Base-by-base conservation (phyloP, 2,797 vertebrate genomes). In the Pelobates cultripes region DNA sequence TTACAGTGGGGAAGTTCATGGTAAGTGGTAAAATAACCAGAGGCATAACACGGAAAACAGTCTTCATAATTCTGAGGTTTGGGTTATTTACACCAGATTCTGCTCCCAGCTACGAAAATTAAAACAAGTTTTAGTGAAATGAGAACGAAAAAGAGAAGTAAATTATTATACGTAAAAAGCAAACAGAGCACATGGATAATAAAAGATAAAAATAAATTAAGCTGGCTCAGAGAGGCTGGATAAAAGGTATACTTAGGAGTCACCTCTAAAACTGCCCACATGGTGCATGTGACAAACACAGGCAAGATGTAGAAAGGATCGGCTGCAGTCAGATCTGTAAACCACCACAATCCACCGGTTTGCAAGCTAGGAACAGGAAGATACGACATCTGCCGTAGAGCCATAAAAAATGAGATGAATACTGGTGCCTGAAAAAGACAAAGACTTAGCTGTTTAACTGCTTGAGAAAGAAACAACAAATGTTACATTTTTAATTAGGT, bases 381-480 rank as follows among this genome's bases (percentile, higher is more conserved):
- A 41, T 95, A 92, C 0, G 96, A 89, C 96, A 98, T 97, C 87
- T 96, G 94, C 83, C 96, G 93, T 88, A 98, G 89, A 0, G 94
- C 95, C 28, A 97, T 90, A 92, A 97, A 98, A 92, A 97, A 97
- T 0, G 96, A 98, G 87, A 98, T 85, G 84, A 97, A 98, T 85
- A 97, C 43, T 0, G 97, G 97, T 0, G 94, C 89, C 96, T 97
- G 85, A 0, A 84, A 7, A 74, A 84, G 14, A 77, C 17, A 79
- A 41, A 60, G 12, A 69, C 9, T 51, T 51, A 51, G 47, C 47
- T 51, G 47, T 51, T 51, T 51, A 51, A 51, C 28, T 28, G 28
- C 28, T 28, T 28, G 28, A 28, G 28, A 28, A 2, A 28, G 28
- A 28, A 28, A 28, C 28, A 28, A 28, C 28, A 28, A 28, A 28